Evolutionary conservation across 2,113 vertebrate genomes (phyloP), one percentile per base, ranked within the genome.

Genomic region (Ornithorhynchus anatinus): DNA sequence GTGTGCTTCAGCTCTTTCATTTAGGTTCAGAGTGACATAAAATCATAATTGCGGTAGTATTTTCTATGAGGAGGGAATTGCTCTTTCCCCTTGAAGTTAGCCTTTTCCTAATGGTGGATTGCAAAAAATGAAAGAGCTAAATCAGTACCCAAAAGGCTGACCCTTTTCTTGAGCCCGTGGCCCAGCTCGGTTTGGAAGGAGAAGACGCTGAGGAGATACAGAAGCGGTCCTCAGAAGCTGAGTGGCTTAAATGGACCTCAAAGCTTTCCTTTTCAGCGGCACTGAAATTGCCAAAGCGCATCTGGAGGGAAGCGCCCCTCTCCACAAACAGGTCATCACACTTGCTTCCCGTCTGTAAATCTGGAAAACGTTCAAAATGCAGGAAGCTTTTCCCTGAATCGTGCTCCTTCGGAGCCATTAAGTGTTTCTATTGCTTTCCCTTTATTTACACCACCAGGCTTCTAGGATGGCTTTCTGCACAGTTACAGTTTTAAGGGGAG

Each of bases 11-110:
- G 69, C 72, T 86, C 79, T 39, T 82, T 71, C 39, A 52, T 58
- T 38, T 73, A 84, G 59, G n/a, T 80, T 75, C 45, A 44, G 23
- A 20, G 48, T 47, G 60, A 81, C 78, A 84, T 29, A 37, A 72
- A 85, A 84, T 75, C 80, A 84, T 70, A 59, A 89, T 51, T 81
- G 84, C 59, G 53, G 68, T 70, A 74, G 77, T 82, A 78, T 52
- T 81, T 86, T 62, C 72, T 77, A 35, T 43, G 22, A 2, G 25
- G 5, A 67, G 35, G 50, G 64, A 72, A 79, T 48, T 14, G 37
- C 37, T 60, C 43, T 58, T 78, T 69, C 73, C 65, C 35, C 42
- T 76, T 72, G 29, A 44, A 48, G 35, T 60, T 36, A 60, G 56
- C 86, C 60, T 72, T 23, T 71, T 70, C 68, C 31, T 38, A 38